Evolutionary conservation across 2,113 vertebrate genomes (phyloP), one percentile per base, ranked within the genome.

Genomic region (Brachyhypopomus occidentalis): DNA sequence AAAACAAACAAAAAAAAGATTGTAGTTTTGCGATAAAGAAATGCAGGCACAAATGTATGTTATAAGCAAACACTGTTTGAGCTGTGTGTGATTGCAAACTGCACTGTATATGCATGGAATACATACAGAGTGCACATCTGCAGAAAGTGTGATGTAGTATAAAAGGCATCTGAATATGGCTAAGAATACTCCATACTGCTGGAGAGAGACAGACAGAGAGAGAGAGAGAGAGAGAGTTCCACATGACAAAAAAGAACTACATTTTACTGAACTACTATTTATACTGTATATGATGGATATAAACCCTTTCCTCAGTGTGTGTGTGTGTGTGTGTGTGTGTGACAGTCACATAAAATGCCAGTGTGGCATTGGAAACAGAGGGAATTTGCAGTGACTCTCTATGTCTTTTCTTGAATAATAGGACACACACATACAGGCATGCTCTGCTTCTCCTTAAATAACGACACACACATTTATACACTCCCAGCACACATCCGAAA

Each of bases 401-500:
- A 72, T 48, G 72, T 64, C 62, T 59, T 59, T 60, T 59, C 74
- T 60, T 70, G 11, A 52, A 86, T 78, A 84, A 78, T 48, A 84
- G 77, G 71, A 84, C 64, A 30, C 80, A 83, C 30, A 78, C 84
- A 86, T 16, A 19, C 81, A 82, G 66, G 80, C 71, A 83, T 52
- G 38, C 63, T 56, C 22, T 23, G 36, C 34, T 38, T 75, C 58
- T 48, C 63, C 48, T 67, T 75, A 81, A 75, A 59, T 74, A 81
- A 75, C 56, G 30, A 48, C 62, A 83, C 22, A 36, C 71, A 79
- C 77, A 75, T 72, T 66, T 38, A 74, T 55, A 78, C 76, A 67
- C 66, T 71, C 55, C 56, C 72, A 27, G 11, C n/a, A 77, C 41
- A 27, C 59, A 69, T 69, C 56, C 34, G 1, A 30, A 30, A 22